Evolutionary conservation across 2,113 vertebrate species (phyloP).

Genomic region (Hemichromis elongatus): DNA sequence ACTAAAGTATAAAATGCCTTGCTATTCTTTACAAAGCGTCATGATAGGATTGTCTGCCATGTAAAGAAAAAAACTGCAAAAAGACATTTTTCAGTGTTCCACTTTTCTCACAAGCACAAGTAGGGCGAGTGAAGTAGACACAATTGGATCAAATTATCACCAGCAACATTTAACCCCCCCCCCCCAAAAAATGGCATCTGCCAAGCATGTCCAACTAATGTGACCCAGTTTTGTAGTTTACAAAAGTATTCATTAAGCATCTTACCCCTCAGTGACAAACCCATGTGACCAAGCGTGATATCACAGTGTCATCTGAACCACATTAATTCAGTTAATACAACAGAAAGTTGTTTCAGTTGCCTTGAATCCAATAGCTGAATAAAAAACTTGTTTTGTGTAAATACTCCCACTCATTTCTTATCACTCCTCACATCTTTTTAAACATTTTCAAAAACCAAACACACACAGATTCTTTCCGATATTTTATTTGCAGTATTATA

Average conservation of each 20-base stretch:
- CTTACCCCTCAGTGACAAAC: neutral
- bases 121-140: neutral
- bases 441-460: neutral
- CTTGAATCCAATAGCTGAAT: neutral
- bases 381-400: neutral
- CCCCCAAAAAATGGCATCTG: neutral
- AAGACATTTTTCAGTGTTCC: neutral
- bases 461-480: neutral
- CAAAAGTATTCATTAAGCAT: neutral
- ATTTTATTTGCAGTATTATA: constrained; percentile 59
- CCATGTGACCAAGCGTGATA: neutral
- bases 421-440: neutral
- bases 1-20: neutral
- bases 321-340: neutral
- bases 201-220: neutral
- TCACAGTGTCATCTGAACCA: neutral
- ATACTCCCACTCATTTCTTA: neutral
- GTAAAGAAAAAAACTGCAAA: neutral
- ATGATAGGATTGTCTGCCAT: neutral
- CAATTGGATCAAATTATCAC: neutral
- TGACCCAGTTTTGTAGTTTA: neutral
- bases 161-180: rapidly evolving
- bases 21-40: neutral
- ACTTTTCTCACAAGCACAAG: neutral
- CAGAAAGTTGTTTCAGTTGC: neutral